These are phyloP conservation scores for Macrophya alboannulata DNA, from an alignment of 2,888 invertebrate genomes.

Conservation along the genomic window DNA sequence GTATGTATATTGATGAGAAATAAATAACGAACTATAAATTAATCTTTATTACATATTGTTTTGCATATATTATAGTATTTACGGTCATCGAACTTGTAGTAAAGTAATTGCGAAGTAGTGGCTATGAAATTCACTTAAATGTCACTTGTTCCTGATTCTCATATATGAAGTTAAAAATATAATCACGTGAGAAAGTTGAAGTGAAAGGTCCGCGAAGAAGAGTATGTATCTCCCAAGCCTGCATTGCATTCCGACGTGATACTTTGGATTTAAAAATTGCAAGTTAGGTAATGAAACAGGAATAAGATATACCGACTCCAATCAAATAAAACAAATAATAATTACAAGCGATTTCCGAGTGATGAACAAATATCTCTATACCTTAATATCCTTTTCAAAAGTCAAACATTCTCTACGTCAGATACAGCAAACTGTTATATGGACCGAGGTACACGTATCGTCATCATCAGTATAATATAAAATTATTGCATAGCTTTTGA, in stretches of 20 bases:
- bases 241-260: slow-evolving; percentile 15
- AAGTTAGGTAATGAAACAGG: slow-evolving; percentile 20
- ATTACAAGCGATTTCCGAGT: background rate
- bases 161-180: slow-evolving; percentile 40
- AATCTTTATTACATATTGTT: background rate
- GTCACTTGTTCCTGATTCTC: slow-evolving; percentile 47
- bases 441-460: too few relatives aligned
- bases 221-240: slow-evolving; percentile 25
- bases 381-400: background rate
- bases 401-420: background rate
- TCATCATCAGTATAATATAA: background rate
- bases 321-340: background rate
- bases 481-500: background rate
- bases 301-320: background rate
- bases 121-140: slow-evolving; percentile 30
- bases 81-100: slow-evolving; percentile 22
- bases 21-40: slow-evolving; percentile 14
- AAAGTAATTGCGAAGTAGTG: slow-evolving; percentile 26
- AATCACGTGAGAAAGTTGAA: slow-evolving; percentile 56
- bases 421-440: background rate
- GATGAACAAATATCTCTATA: background rate
- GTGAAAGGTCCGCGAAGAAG: slow-evolving; percentile 55
- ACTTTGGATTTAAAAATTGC: background rate
- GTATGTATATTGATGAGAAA: background rate
- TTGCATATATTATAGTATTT: slow-evolving; percentile 3